Evolutionary conservation across 2,888 invertebrate genomes (phyloP).

Genomic region (Pinctada fucata): DNA sequence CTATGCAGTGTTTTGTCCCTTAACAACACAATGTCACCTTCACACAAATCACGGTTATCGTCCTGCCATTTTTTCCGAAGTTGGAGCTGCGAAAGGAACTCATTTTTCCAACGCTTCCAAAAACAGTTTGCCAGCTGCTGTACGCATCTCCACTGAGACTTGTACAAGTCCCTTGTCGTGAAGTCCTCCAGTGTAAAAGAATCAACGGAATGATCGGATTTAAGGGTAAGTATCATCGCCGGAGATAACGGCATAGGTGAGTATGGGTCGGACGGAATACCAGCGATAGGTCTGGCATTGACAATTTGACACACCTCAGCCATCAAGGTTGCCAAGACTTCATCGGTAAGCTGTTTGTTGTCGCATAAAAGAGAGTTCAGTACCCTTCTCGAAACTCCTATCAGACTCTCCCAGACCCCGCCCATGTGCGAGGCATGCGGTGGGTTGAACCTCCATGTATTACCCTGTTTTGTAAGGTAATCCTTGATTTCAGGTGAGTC

Average conservation of each 20-base stretch:
- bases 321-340: constrained; percentile 38
- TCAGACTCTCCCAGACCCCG: constrained; percentile 44
- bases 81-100: constrained; percentile 28
- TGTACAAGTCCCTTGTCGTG: constrained; percentile 20
- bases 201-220: constrained; percentile 13
- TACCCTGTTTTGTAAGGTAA: not conserved
- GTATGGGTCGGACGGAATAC: not conserved
- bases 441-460: constrained; percentile 39
- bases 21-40: constrained; percentile 20
- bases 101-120: constrained; percentile 33
- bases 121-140: constrained; percentile 30
- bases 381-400: constrained; percentile 35
- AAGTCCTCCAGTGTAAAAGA: constrained; percentile 5
- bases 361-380: constrained; percentile 31
- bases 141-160: constrained; percentile 24
- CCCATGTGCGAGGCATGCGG: constrained; percentile 40
- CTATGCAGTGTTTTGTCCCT: constrained; percentile 6
- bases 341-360: constrained; percentile 32
- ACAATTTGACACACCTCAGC: constrained; percentile 41
- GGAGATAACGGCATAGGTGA: constrained; percentile 20
- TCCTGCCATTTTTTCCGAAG: constrained; percentile 30
- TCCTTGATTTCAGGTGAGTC: constrained; percentile 13
- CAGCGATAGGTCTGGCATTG: constrained; percentile 10
- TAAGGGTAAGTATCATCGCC: constrained; percentile 26
- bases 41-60: constrained; percentile 7